These are phyloP conservation scores for Neogobius melanostomus DNA, from an alignment of 2,113 vertebrate species.

Conservation along the genomic window DNA sequence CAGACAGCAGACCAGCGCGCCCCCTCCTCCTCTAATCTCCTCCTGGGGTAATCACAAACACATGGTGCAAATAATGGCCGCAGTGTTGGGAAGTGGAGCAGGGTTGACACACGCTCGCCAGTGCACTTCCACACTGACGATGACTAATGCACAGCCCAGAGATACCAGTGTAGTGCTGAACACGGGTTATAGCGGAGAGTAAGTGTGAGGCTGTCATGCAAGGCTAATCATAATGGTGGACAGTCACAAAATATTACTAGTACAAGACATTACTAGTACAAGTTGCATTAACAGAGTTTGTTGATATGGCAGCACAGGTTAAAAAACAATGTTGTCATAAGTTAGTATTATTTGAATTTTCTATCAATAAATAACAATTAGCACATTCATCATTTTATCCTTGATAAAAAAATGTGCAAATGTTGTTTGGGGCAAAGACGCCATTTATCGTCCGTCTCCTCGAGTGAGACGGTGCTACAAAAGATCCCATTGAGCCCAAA, in stretches of 20 bases:
- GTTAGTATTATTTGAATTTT: too few relatives aligned
- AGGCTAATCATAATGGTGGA: too few relatives aligned
- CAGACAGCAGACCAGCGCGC: conserved; percentile 52
- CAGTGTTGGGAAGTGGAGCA: conserved; percentile 57
- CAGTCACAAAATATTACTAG: too few relatives aligned
- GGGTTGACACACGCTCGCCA: conserved; percentile 45
- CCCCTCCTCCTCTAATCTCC: conserved; percentile 66
- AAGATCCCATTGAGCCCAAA: conserved; percentile 4
- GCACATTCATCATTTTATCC: too few relatives aligned
- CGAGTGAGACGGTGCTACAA: background rate
- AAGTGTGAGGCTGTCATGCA: background rate
- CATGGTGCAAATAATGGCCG: conserved; percentile 71
- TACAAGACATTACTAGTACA: too few relatives aligned
- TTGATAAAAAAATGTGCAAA: background rate
- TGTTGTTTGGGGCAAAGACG: background rate
- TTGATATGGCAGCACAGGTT: too few relatives aligned
- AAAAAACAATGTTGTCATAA: too few relatives aligned
- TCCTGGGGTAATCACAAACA: conserved; percentile 71
- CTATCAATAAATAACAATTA: too few relatives aligned
- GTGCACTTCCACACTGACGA: conserved; percentile 13
- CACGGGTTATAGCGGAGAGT: background rate
- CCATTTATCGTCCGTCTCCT: background rate
- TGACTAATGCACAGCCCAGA: conserved; percentile 26
- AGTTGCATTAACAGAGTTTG: too few relatives aligned
- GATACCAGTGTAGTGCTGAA: background rate